phyloP scores from a whole-genome alignment of 2,113 vertebrate genomes.

The Regulus satrapa region DNA sequence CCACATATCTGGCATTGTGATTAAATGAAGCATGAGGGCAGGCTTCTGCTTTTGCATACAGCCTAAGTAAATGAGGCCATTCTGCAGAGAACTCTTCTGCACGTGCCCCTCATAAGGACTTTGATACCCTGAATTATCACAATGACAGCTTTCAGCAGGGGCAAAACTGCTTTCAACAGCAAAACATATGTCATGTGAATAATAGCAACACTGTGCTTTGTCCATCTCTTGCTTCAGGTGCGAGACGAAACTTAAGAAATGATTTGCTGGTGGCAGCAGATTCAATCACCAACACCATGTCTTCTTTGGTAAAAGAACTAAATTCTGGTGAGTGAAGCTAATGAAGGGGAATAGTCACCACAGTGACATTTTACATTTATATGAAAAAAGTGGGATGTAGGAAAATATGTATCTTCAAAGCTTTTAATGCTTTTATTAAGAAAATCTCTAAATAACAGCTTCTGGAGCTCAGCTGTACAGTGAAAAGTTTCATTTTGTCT shows the following conservation, averaged over 20 bases:
- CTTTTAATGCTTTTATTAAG: neutral
- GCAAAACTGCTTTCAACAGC: neutral
- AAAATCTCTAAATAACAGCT: neutral
- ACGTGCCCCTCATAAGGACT: neutral
- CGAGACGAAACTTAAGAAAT: constrained; percentile 94
- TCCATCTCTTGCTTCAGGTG: constrained; percentile 76
- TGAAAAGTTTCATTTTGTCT: neutral
- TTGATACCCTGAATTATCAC: constrained; percentile 13
- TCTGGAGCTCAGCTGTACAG: neutral
- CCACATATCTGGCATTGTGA: constrained; percentile 22
- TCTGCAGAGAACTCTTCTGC: neutral
- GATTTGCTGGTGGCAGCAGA: constrained; percentile 96
- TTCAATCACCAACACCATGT: constrained; percentile 99
- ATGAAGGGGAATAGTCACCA: fast-evolving
- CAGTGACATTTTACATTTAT: neutral
- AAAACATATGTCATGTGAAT: neutral
- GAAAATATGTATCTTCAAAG: neutral
- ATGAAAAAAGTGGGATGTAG: neutral
- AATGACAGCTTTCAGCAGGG: neutral
- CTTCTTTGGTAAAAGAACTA: constrained; percentile 95
- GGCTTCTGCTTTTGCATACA: constrained; percentile 34
- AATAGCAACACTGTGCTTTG: neutral
- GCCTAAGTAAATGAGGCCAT: constrained; percentile 7
- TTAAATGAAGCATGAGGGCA: constrained; percentile 23
- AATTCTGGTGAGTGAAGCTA: constrained; percentile 84